Conservation (phyloP, 2,113 vertebrate genomes). For the Beaufortia kweichowensis region DNA sequence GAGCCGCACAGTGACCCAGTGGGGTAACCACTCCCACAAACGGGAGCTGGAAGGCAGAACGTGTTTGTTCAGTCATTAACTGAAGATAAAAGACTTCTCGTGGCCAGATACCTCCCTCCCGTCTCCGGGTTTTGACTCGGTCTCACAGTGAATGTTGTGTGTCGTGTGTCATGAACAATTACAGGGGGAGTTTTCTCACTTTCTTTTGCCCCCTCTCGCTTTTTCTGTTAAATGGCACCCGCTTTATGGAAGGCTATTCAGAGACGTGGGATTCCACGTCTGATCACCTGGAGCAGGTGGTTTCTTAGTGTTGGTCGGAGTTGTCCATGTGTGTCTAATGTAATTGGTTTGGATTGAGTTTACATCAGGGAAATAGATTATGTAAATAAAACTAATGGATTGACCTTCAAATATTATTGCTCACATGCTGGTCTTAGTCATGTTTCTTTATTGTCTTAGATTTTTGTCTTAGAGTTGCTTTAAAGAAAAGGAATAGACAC, state of each 20-base stretch:
- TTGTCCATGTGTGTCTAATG: background rate
- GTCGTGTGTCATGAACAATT: constrained; percentile 67
- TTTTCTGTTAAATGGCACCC: constrained; percentile 39
- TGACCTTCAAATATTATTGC: too few species aligned
- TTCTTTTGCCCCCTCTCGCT: constrained; percentile 32
- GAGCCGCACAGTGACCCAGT: constrained; percentile 65
- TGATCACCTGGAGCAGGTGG: constrained; percentile 57
- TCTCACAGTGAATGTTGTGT: constrained; percentile 62
- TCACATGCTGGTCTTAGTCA: too few species aligned
- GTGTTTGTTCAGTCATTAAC: constrained; percentile 79
- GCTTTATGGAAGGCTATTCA: constrained; percentile 35
- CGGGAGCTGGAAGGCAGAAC: constrained; percentile 61
- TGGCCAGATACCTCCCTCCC: constrained; percentile 46
- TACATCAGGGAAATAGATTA: constrained; percentile 42
- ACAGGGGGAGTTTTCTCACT: constrained; percentile 44
- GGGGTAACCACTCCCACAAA: constrained; percentile 70
- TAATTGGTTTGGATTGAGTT: constrained; percentile 37
- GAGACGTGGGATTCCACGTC: constrained; percentile 37
- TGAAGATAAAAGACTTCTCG: constrained; percentile 76
- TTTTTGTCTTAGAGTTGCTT: too few species aligned
- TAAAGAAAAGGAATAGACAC: too few species aligned
- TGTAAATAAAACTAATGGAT: constrained; percentile 7
- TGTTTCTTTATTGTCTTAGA: too few species aligned
- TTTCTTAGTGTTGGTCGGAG: constrained; percentile 25
- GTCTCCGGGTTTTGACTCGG: constrained; percentile 42